These are phyloP conservation scores for Xiphydria camelus DNA, from an alignment of 2,888 invertebrate genomes.

Conservation along the genomic window DNA sequence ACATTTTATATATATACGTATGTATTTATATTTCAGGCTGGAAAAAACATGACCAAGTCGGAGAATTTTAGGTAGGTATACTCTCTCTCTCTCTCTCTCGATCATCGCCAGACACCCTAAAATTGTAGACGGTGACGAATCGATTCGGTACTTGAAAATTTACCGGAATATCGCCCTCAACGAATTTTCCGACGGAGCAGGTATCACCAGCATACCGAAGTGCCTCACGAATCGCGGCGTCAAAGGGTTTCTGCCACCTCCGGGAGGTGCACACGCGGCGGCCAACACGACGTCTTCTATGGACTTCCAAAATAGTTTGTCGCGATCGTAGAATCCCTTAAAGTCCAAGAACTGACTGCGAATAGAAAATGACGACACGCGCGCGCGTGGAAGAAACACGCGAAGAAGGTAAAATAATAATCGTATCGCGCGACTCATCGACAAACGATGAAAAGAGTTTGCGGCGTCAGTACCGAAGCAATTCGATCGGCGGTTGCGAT, in stretches of 20 bases:
- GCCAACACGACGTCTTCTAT: slow-evolving; percentile 82
- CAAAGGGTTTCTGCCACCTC: slow-evolving; percentile 85
- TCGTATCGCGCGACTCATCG: too few species aligned
- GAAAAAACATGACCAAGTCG: too few species aligned
- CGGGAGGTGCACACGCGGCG: slow-evolving; percentile 87
- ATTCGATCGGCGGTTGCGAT: slow-evolving; percentile 88
- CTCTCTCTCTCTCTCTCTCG: too few species aligned
- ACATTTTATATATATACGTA: too few species aligned
- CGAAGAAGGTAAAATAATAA: not conserved
- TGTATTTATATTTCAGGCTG: too few species aligned
- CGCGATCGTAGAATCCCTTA: slow-evolving; percentile 83
- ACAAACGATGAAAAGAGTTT: too few species aligned
- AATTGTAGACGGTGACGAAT: too few species aligned
- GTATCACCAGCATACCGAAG: slow-evolving; percentile 83
- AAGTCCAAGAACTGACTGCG: slow-evolving; percentile 74
- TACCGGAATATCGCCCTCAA: slow-evolving; percentile 76
- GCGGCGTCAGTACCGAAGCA: slow-evolving; percentile 76
- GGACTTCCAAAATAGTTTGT: slow-evolving; percentile 86
- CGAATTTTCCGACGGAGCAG: slow-evolving; percentile 76
- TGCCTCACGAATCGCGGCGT: slow-evolving; percentile 85
- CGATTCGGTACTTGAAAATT: too few species aligned
- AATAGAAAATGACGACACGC: slow-evolving; percentile 7
- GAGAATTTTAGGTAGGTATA: too few species aligned
- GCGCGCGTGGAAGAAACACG: not conserved
- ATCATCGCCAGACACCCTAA: too few species aligned